Conservation (phyloP, 2,113 vertebrate genomes). For the Bothrops jararaca region DNA sequence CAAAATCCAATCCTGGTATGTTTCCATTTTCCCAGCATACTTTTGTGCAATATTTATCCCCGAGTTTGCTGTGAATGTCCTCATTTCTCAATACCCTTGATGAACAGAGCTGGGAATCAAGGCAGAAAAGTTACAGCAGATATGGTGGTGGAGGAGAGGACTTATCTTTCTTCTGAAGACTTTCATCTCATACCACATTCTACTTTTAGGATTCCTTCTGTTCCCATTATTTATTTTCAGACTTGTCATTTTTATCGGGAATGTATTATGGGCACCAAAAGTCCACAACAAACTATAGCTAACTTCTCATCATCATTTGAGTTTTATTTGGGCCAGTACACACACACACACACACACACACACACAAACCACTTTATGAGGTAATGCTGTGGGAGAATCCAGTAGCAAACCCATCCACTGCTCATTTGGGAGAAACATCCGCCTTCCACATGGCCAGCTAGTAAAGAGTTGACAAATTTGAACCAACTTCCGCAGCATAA, state of each 20-base stretch:
- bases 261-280: constrained; percentile 80
- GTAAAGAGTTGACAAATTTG: constrained; percentile 83
- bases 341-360: constrained; percentile 21
- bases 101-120: background rate
- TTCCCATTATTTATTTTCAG: constrained; percentile 67
- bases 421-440: constrained; percentile 92
- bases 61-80: background rate
- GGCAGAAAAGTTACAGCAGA: background rate
- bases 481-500: constrained; percentile 82
- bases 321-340: constrained; percentile 67
- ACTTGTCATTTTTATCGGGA: constrained; percentile 87
- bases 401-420: constrained; percentile 67
- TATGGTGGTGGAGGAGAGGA: no score
- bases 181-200: background rate
- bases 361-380: constrained; percentile 45
- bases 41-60: background rate
- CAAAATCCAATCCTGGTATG: background rate
- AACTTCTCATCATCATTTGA: constrained; percentile 68
- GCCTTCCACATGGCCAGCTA: constrained; percentile 89
- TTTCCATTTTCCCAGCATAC: no score
- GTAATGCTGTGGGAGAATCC: constrained; percentile 74
- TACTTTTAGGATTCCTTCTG: no score
- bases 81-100: background rate
- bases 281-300: constrained; percentile 76
- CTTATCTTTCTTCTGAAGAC: constrained; percentile 18